Percentiles rank a stretch among this genome's conserved stretches.
phyloP scores from a whole-genome alignment of 2,113 vertebrate genomes.

The Lycaon pictus region DNA sequence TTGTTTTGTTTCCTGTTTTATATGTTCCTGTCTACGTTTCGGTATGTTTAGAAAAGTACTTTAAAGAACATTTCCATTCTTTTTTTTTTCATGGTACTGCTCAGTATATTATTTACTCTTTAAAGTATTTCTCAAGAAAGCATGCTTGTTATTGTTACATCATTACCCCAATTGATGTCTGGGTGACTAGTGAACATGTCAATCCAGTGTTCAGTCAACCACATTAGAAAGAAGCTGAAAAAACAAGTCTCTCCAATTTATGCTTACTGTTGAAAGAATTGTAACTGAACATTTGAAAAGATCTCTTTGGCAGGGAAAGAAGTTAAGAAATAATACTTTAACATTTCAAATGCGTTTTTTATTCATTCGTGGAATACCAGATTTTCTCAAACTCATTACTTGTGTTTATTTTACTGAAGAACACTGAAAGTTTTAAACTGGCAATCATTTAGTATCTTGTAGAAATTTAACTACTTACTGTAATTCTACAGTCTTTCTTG shows the following conservation, averaged over 20 bases:
- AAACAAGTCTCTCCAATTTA: conserved; percentile 48
- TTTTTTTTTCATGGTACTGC: neutral
- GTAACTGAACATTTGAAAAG: neutral
- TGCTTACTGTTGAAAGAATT: neutral
- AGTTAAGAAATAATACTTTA: conserved; percentile 49
- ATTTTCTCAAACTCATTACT: neutral
- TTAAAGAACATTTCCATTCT: neutral
- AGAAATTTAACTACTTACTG: neutral
- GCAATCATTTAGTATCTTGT: neutral
- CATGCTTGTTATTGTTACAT: neutral
- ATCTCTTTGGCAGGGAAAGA: conserved; percentile 36
- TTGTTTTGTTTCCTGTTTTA: neutral
- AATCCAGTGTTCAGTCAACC: conserved; percentile 55
- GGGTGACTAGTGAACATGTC: neutral
- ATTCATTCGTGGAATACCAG: neutral
- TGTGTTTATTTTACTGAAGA: conserved; percentile 37
- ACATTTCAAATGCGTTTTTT: conserved; percentile 54
- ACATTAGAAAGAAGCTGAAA: conserved; percentile 1
- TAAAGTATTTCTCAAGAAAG: conserved; percentile 41
- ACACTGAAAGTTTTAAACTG: neutral
- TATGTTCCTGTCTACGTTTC: neutral
- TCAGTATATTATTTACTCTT: conserved; percentile 7
- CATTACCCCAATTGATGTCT: conserved; percentile 21
- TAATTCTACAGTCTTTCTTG: neutral
- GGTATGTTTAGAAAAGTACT: conserved; percentile 28